phyloP scores from a whole-genome alignment of 2,888 invertebrate genomes.

The Macaria notata region DNA sequence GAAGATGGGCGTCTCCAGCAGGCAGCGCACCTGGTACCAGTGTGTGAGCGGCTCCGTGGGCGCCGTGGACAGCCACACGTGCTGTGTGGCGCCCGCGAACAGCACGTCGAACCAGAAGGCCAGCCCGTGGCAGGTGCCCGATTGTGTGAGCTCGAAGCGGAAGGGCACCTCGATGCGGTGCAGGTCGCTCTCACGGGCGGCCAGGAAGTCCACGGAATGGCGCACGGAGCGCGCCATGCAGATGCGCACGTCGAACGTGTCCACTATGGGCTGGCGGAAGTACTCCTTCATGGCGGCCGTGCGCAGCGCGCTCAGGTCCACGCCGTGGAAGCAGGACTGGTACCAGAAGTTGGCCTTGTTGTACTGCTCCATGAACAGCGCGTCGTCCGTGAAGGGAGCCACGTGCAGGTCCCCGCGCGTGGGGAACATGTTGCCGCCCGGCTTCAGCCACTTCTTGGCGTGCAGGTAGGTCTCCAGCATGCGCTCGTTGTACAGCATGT shows the following conservation, averaged over 20 bases:
- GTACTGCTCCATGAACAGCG: conserved; percentile 98
- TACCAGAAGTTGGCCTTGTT: conserved; percentile 99
- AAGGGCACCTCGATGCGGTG: conserved; percentile 98
- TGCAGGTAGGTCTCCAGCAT: conserved; percentile 99
- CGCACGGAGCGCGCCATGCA: conserved; percentile 97
- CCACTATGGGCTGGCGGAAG: conserved; percentile 98
- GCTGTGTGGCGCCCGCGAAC: conserved; percentile 94
- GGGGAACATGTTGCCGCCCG: conserved; percentile 98
- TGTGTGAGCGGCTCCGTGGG: conserved; percentile 99
- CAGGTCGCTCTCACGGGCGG: conserved; percentile 95
- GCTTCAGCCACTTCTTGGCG: conserved; percentile 98
- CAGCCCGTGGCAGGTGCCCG: conserved; percentile 97
- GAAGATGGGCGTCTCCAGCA: conserved; percentile 96
- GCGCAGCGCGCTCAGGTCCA: conserved; percentile 95
- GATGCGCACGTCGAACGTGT: conserved; percentile 98
- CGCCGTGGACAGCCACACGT: conserved; percentile 98
- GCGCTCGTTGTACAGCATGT: conserved; percentile 99
- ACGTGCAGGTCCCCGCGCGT: conserved; percentile 98
- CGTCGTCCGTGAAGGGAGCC: conserved; percentile 98
- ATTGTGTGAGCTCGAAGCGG: conserved; percentile 94
- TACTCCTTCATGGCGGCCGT: conserved; percentile 98
- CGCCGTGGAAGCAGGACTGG: conserved; percentile 98
- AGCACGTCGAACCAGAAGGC: conserved; percentile 99
- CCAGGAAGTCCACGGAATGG: conserved; percentile 96
- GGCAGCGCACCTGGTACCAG: conserved; percentile 99